A percentile compares a stretch with the other conserved stretches of the same genome.
Conservation (phyloP, 2,113 vertebrate species). For the Xenopus borealis region DNA sequence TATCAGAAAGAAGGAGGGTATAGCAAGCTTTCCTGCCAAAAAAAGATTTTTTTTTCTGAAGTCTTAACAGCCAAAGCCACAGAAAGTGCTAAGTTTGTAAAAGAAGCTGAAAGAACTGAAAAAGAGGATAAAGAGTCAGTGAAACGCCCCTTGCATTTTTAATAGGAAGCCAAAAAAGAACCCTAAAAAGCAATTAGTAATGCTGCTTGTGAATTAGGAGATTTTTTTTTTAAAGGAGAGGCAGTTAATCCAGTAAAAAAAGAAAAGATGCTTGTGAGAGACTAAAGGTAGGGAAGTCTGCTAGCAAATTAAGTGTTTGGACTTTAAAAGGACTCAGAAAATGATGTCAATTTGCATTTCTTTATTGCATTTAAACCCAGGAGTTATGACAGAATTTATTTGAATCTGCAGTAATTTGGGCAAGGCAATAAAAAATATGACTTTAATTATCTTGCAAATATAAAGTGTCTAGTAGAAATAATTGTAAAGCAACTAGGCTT, state of each 20-base stretch:
- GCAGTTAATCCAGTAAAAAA: constrained; percentile 42
- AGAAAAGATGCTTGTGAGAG: constrained; percentile 38
- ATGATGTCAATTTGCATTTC: too few species aligned
- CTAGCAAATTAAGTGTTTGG: constrained; percentile 7
- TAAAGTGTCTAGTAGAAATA: too few species aligned
- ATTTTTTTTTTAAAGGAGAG: constrained; percentile 32
- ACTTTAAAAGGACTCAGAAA: too few species aligned
- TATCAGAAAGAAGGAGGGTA: constrained; percentile 58
- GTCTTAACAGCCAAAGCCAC: constrained; percentile 61
- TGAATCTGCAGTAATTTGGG: too few species aligned
- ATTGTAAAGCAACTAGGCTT: too few species aligned
- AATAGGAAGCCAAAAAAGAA: constrained; percentile 70
- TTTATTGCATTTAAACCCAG: too few species aligned
- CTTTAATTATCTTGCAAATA: too few species aligned
- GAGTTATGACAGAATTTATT: too few species aligned
- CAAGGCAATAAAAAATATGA: too few species aligned
- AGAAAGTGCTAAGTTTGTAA: constrained; percentile 65
- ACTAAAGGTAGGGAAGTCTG: constrained; percentile 8
- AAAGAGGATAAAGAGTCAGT: constrained; percentile 66
- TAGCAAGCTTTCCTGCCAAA: constrained; percentile 50
- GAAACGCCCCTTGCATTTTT: constrained; percentile 76
- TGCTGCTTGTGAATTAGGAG: constrained; percentile 70
- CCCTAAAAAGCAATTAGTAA: constrained; percentile 80
- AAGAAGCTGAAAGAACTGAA: constrained; percentile 75
- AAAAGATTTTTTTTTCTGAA: constrained; percentile 49